Evolutionary conservation across 2,888 invertebrate species (phyloP), one percentile per base, ranked within the genome.

Genomic region (Callyntrura guangdongensis): DNA sequence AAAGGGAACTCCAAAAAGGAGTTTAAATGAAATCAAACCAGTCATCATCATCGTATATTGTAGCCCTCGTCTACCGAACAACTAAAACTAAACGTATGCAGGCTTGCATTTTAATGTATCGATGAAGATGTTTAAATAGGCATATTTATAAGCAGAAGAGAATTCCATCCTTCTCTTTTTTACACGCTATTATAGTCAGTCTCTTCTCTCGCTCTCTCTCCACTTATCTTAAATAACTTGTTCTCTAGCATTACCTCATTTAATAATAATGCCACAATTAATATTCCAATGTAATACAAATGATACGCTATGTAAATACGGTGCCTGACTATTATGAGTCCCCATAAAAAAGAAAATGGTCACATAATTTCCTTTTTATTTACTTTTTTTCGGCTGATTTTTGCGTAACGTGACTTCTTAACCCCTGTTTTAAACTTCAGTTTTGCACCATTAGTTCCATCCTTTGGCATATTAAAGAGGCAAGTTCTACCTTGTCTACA

Each of bases 1-100:
- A 93, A 93, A 92, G 93, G 93, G 91, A 93, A 92, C 86, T 89
- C 83, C 84, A 85, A 77, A 89, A 77, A 79, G 59, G 85, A 89
- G 84, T 79, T 83, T 89, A 89, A 89, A 89, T 77, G 84, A 83
- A 89, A 89, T 89, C 89, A 89, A 89, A 89, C 89, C 69, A 89
- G 89, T 74, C 82, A 88, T 88, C 88, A 83, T 56, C 83, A 47
- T 79, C 74, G 47, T 74, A 12, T 72, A 47, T 79, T 47, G 47
- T 74, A 12, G 11, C 61, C 74, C 36, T 74, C 22, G 22, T 49
- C 8, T 47, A 49, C 36, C 69, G 69, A 69, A 69, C 74, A 74
- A 47, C 17, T 36, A 2, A 36, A 36, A 36, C 6, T 61, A 20
- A 61, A 17, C 17, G 59, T 5, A 69, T 69, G 69, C 69, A 45